Evolutionary conservation across 2,113 vertebrate genomes (phyloP).

Genomic region (Thymallus thymallus): DNA sequence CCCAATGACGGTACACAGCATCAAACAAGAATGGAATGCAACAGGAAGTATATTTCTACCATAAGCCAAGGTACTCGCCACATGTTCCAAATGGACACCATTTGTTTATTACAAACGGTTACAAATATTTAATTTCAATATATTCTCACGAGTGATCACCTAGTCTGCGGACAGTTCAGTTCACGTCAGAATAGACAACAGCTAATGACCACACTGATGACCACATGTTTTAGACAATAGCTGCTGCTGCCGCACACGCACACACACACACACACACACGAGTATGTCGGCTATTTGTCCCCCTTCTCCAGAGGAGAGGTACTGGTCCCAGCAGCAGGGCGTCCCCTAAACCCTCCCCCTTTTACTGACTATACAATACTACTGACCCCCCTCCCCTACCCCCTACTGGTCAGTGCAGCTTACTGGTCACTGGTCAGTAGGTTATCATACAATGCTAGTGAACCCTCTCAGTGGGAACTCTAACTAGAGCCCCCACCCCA

Average conservation of each 20-base stretch:
- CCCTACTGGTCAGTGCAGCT: not conserved
- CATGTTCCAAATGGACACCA: too few relatives aligned
- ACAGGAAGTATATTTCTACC: too few relatives aligned
- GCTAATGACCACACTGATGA: slow-evolving; percentile 26
- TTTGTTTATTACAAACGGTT: too few relatives aligned
- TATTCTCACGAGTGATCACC: too few relatives aligned
- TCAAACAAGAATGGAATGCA: too few relatives aligned
- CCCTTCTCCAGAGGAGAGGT: slow-evolving; percentile 37
- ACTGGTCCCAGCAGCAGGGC: slow-evolving; percentile 58
- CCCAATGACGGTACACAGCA: too few relatives aligned
- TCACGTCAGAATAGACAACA: not conserved
- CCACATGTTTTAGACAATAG: slow-evolving; percentile 51
- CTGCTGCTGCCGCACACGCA: not conserved
- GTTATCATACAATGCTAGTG: not conserved
- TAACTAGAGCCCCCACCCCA: not conserved
- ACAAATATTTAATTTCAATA: too few relatives aligned
- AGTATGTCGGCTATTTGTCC: slow-evolving; percentile 56
- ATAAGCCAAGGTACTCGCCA: too few relatives aligned
- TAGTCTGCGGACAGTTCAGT: not conserved
- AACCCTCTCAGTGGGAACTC: not conserved
- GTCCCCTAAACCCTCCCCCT: slow-evolving; percentile 34
- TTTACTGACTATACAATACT: slow-evolving; percentile 36
- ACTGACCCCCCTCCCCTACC: slow-evolving; percentile 39
- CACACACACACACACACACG: slow-evolving; percentile 37
- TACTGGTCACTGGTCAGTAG: too few relatives aligned